Conservation (phyloP, 2,113 vertebrate species). For the Dipodomys spectabilis region DNA sequence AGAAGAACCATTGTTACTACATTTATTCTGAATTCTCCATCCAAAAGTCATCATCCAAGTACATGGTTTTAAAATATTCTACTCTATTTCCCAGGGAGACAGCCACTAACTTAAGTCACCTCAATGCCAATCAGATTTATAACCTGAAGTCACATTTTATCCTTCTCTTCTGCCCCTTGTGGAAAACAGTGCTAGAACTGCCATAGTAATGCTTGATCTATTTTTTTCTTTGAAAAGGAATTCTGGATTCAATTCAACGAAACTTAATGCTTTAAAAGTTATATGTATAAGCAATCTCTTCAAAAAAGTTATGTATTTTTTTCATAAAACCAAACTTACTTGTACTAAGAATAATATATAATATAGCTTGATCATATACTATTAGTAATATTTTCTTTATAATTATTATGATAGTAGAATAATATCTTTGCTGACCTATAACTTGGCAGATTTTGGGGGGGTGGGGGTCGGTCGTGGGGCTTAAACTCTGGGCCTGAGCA, state of each 20-base stretch:
- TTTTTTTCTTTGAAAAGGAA: not conserved
- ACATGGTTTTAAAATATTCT: not conserved
- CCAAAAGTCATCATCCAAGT: not conserved
- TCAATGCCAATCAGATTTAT: not conserved
- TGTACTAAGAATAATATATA: not conserved
- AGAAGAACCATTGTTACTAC: not conserved
- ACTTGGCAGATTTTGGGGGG: not conserved
- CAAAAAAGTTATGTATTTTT: not conserved
- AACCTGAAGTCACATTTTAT: not conserved
- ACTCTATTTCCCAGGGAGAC: not conserved
- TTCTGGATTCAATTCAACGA: not conserved
- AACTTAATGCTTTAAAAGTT: not conserved
- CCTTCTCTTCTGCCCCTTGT: not conserved
- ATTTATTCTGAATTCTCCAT: not conserved
- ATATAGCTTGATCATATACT: not conserved
- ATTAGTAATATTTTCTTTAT: not conserved
- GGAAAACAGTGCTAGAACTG: not conserved
- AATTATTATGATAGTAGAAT: not conserved
- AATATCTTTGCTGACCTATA: not conserved
- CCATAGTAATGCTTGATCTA: not conserved
- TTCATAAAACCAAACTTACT: not conserved
- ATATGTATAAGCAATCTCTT: not conserved
- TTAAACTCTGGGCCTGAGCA: no score
- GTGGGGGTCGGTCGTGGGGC: no score
- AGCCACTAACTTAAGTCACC: not conserved